phyloP scores from a whole-genome alignment of 2,113 vertebrate species.

The Falcunculus frontatus region DNA sequence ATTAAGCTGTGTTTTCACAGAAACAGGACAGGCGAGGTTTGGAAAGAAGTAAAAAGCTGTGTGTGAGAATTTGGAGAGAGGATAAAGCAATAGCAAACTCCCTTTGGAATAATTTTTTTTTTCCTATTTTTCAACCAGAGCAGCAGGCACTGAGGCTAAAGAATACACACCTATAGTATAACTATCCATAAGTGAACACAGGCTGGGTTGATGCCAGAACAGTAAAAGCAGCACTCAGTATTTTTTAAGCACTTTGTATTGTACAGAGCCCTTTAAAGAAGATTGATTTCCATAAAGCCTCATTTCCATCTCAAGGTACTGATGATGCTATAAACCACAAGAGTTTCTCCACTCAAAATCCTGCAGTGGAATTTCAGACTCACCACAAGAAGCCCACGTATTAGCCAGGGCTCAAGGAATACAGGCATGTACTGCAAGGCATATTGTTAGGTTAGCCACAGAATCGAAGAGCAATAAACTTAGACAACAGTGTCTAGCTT shows the following conservation, averaged over 20 bases:
- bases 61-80: background rate
- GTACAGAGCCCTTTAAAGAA: constrained; percentile 11
- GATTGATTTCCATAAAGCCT: constrained; percentile 20
- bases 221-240: constrained; percentile 23
- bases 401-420: background rate
- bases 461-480: background rate
- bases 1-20: background rate
- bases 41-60: background rate
- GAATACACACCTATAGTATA: background rate
- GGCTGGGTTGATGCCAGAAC: background rate
- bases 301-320: constrained; percentile 17
- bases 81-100: background rate
- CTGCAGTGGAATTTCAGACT: background rate
- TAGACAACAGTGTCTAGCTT: background rate
- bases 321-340: constrained; percentile 45
- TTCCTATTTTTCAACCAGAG: background rate
- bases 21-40: background rate
- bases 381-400: background rate
- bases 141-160: background rate
- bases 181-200: background rate
- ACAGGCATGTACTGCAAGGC: background rate
- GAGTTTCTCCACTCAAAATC: background rate
- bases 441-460: background rate
- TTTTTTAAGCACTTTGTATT: constrained; percentile 44
- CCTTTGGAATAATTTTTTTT: background rate